phyloP scores from a whole-genome alignment of 2,113 vertebrate species.

The Platysternon megacephalum region DNA sequence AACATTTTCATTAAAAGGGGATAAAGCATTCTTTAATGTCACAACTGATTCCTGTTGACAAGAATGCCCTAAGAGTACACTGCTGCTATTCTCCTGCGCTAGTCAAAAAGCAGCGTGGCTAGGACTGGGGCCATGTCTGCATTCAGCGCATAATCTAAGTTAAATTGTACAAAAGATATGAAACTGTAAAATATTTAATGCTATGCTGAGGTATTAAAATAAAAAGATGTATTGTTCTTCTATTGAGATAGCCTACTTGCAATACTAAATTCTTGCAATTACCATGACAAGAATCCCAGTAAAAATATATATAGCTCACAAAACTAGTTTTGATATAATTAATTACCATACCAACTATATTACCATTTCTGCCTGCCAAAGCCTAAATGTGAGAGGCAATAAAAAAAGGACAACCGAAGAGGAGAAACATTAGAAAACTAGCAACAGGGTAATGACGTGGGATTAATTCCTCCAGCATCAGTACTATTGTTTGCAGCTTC shows the following conservation, averaged over 20 bases:
- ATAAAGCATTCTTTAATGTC: not conserved
- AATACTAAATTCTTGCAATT: not conserved
- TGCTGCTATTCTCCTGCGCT: not conserved
- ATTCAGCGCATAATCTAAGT: not conserved
- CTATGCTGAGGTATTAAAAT: not conserved
- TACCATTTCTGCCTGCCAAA: not conserved
- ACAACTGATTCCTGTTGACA: not conserved
- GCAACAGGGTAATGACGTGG: accelerated
- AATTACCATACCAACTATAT: not conserved
- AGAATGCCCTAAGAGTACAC: not conserved
- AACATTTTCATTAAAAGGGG: not conserved
- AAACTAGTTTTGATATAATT: not conserved
- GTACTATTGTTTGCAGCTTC: not conserved
- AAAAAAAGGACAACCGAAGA: not conserved
- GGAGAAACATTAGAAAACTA: not conserved
- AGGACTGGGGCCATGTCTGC: accelerated
- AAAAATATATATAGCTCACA: not conserved
- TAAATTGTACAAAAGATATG: not conserved
- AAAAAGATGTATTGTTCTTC: not conserved
- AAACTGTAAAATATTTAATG: not conserved
- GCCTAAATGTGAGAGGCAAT: not conserved
- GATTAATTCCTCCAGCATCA: not conserved
- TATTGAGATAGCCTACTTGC: not conserved
- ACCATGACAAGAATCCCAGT: not conserved
- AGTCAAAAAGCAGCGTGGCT: not conserved